Conservation (phyloP, 2,797 vertebrate species). For the Phalloptychus januarius region DNA sequence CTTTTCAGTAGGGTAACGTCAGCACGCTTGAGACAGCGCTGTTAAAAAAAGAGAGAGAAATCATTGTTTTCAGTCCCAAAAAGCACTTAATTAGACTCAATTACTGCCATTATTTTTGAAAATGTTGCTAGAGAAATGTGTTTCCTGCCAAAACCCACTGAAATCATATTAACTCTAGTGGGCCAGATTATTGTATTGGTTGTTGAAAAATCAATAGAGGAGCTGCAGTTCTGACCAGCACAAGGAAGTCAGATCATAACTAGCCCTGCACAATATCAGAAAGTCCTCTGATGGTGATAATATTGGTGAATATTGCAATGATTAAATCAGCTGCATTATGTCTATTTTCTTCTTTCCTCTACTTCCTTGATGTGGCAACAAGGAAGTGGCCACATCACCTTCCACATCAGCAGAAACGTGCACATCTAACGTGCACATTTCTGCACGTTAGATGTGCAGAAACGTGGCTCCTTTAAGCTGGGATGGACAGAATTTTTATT, state of each 20-base stretch:
- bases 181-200: neutral
- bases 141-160: too few relatives aligned
- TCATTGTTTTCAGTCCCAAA: neutral
- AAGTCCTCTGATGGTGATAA: neutral
- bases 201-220: too few relatives aligned
- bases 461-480: neutral
- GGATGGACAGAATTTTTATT: neutral
- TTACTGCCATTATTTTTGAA: neutral
- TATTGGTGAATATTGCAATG: neutral
- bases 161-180: neutral
- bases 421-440: too few relatives aligned
- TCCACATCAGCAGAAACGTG: too few relatives aligned
- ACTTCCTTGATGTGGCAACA: neutral
- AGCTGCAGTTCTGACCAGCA: neutral
- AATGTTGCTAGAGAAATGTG: neutral
- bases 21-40: too few relatives aligned
- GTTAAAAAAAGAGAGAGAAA: neutral
- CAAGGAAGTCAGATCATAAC: neutral
- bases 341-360: neutral
- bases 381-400: too few relatives aligned
- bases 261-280: neutral
- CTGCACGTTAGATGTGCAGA: too few relatives aligned
- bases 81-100: neutral
- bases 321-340: neutral
- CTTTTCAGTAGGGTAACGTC: neutral